These are phyloP conservation scores for Bombyx mori DNA, from an alignment of 1,140 invertebrate genomes.

Conservation along the genomic window ASM3026992v2 NC_085129.1:10141501-10142000, in stretches of 20 bases:
- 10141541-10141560: not conserved
- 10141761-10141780: no score
- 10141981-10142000: no score
- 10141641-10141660: constrained; percentile 24
- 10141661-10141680: constrained; percentile 28
- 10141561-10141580: constrained; percentile 10
- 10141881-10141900: no score
- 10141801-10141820: no score
- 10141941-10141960: no score
- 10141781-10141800: no score
- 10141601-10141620: constrained; percentile 9
- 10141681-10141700: constrained; percentile 32
- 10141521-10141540: constrained; percentile 17
- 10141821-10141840: no score
- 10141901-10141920: no score
- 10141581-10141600: constrained; percentile 18
- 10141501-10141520: constrained; percentile 9
- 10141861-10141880: no score
- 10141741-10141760: constrained; percentile 16
- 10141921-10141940: no score
- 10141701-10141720: constrained; percentile 11
- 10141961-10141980: no score
- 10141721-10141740: constrained; percentile 23
- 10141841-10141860: no score
- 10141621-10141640: constrained; percentile 7